Conservation (phyloP, 2,113 vertebrate species). For the Oxygymnocypris stewartii region DNA sequence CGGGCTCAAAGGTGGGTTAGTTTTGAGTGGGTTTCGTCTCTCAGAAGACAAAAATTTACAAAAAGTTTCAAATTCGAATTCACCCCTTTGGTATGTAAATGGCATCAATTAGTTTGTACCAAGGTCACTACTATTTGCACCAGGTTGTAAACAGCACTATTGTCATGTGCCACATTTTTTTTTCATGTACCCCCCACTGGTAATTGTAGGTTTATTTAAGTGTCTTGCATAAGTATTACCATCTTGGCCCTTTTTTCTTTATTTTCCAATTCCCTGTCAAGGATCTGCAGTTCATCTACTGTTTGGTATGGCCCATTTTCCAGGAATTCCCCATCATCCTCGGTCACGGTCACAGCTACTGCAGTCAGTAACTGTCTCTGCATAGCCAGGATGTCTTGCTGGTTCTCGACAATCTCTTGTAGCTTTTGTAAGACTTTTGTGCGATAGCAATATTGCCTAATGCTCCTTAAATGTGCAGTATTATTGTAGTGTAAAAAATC, state of each 20-base stretch:
- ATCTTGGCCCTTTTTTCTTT: neutral
- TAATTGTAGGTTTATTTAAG: too few relatives aligned
- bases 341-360: neutral
- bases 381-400: neutral
- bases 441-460: neutral
- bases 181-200: too few relatives aligned
- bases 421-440: neutral
- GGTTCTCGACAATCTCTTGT: too few relatives aligned
- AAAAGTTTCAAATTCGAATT: too few relatives aligned
- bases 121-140: too few relatives aligned
- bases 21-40: too few relatives aligned
- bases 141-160: too few relatives aligned
- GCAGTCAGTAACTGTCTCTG: neutral
- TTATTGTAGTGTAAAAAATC: neutral
- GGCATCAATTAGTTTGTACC: too few relatives aligned
- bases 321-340: neutral
- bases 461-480: neutral
- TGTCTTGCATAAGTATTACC: neutral
- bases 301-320: neutral
- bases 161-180: too few relatives aligned
- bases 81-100: too few relatives aligned
- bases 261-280: neutral
- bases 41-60: too few relatives aligned
- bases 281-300: neutral
- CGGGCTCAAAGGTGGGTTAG: too few relatives aligned